Base-by-base conservation (phyloP, 2,888 invertebrate genomes). In the Lithophane socia region DNA sequence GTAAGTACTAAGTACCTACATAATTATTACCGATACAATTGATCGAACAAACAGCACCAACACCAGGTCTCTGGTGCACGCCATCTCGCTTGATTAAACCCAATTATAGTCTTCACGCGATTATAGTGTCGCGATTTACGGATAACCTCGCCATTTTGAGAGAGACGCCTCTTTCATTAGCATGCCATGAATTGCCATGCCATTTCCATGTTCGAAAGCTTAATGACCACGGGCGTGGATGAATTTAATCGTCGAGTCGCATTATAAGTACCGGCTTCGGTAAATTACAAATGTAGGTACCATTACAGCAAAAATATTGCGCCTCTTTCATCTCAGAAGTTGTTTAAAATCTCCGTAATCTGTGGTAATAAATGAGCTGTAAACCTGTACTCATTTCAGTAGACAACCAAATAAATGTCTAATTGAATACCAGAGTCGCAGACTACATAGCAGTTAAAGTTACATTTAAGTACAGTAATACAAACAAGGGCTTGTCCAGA, bases 61-160 rank as follows among this genome's bases (percentile, higher is more conserved):
- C 88, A 85, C 81, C 82, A 82, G 63, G 29, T 86, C 71, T 73
- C 61, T 37, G 77, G 71, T 79, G 91, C 94, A 92, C 93, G 94
- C 93, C 92, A 95, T 93, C 92, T 94, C 91, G 93, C 94, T 94
- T 94, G 93, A 95, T 95, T 94, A 94, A 93, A 89, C 91, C 93
- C 95, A 95, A 95, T 95, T 95, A 95, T 91, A 91, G 92, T 92
- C 91, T 94, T 94, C 93, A 93, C 93, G 94, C 94, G 93, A 95
- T 95, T 94, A 93, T 92, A 92, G 93, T 92, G 93, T 92, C 93
- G 90, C 93, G 92, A 92, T 94, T 94, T 93, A 93, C 92, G 92
- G 92, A 94, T 93, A 94, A 92, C 93, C 92, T 92, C 88, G 89
- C 94, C 94, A 93, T 94, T 94, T 93, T 89, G 89, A 94, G 92